Base-by-base conservation (phyloP, 2,888 invertebrate species). In the Protodeltote pygarga region DNA sequence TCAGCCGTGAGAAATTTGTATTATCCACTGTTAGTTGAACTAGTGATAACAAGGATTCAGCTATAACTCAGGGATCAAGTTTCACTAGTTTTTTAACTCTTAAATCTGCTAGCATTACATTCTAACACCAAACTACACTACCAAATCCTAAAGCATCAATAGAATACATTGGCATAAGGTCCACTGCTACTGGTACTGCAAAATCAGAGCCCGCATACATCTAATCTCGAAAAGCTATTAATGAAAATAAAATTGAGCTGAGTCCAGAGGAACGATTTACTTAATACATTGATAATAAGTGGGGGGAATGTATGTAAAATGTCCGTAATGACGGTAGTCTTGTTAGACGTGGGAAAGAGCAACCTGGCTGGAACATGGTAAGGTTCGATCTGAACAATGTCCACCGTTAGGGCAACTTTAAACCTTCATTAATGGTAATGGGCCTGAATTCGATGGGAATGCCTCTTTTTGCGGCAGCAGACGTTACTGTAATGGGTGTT, bases 241-340 rank as follows among this genome's bases (percentile, higher is more conserved):
- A 87, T 87, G 86, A 75, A 85, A 85, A 84, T 86, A 87, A 90
- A 88, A 87, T 82, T 87, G 84, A 86, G 77, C 79, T 74, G 75
- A 84, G 80, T 82, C 76, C 65, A 78, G 77, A 72, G 53, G 79
- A 83, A 84, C 85, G 83, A 87, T 90, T 89, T 88, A 89, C 82
- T 89, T 87, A 88, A 89, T 87, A 89, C 82, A 84, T 88, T 84
- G 87, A 87, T 89, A 85, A 88, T 88, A 89, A 89, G 85, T 81
- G 83, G 71, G 75, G 76, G 79, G 87, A 85, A 85, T 86, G 85
- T 85, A 88, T 87, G 85, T 88, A 88, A 88, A 86, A 85, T 78
- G 87, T 73, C 79, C 80, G 88, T 89, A 91, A 89, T 91, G 83
- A 85, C 79, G 83, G 85, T 78, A 85, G 89, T 77, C 89, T 90